Evolutionary conservation across 2,797 vertebrate species (phyloP), one percentile per base, ranked within the genome.

Genomic region (Hydrocynus forskahlii): DNA sequence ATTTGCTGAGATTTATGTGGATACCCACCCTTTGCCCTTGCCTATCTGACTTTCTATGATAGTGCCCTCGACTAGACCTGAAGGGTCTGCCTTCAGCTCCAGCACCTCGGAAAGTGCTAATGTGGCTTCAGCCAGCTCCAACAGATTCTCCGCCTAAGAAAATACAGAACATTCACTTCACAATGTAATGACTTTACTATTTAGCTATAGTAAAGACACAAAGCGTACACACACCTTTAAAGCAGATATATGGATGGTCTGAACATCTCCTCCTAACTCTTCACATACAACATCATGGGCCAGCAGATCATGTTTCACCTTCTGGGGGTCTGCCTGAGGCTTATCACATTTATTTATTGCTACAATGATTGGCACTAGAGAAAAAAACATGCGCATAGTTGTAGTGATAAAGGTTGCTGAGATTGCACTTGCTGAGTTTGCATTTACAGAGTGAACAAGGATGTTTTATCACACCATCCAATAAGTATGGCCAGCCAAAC

Each of bases 281-380:
- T 99, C 98, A 82, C 97, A 99, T 13, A 98, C 90, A 16, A 99
- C 92, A n/a, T 96, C 92, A 0, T 98, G 88, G 52, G 91, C 91
- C 62, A 98, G 88, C 62, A 99, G 93, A 72, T 97, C 95, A 85
- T 92, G 93, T 83, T 97, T 97, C 5, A 98, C 96, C 19, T 89
- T 88, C 69, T 95, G 93, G 5, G 97, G 94, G 84, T 98, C 93
- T 2, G 97, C 94, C 59, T 95, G 94, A 67, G 89, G 89, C 84
- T 96, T 97, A 86, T 99, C 97, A 60, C 98, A 99, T 88, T 99
- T 99, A 86, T 99, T 99, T 84, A 99, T 94, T 40, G 97, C 97
- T 7, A 99, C 93, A 25, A 99, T 94, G 45, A 99, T 86, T 0
- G 98, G 96, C 87, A 97, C 96, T 96, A 76, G 74, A 60, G 50